phyloP scores from a whole-genome alignment of 1,140 invertebrate species.

The Palaemon carinicauda region DNA sequence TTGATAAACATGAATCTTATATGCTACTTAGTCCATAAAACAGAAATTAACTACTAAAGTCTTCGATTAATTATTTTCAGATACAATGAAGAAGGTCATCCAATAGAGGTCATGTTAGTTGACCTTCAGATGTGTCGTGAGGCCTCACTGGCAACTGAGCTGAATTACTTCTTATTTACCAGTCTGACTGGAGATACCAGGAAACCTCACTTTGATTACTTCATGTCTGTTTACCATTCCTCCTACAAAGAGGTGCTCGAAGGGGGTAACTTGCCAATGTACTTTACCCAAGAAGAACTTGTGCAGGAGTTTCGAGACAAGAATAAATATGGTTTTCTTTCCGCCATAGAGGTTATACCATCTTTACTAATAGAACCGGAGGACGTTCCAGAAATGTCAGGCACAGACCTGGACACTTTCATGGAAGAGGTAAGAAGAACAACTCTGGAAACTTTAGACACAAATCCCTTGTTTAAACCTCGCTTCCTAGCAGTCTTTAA shows the following conservation, averaged over 20 bases:
- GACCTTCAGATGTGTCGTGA: slow-evolving; percentile 20
- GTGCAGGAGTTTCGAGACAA: background rate
- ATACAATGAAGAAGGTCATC: background rate
- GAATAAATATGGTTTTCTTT: slow-evolving; percentile 3
- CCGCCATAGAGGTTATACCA: background rate
- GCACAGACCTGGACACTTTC: slow-evolving; percentile 3
- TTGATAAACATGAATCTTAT: too few relatives aligned
- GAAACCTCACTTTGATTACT: background rate
- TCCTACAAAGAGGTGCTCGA: background rate
- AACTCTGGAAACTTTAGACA: background rate
- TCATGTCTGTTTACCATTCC: slow-evolving; percentile 25
- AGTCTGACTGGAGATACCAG: slow-evolving; percentile 13
- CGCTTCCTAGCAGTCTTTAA: slow-evolving; percentile 3
- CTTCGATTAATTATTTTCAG: background rate
- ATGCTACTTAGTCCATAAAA: too few relatives aligned
- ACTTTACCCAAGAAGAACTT: slow-evolving; percentile 31
- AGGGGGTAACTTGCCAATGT: background rate
- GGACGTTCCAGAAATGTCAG: background rate
- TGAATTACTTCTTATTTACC: slow-evolving; percentile 35
- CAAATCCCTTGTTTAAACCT: background rate
- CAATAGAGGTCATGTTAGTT: slow-evolving; percentile 24
- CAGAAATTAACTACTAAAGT: too few relatives aligned
- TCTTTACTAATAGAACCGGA: slow-evolving; percentile 19
- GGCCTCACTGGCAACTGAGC: slow-evolving; percentile 17
- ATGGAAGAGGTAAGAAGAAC: background rate